Conservation (phyloP, 2,888 invertebrate species). For the Phengaris alcon region DNA sequence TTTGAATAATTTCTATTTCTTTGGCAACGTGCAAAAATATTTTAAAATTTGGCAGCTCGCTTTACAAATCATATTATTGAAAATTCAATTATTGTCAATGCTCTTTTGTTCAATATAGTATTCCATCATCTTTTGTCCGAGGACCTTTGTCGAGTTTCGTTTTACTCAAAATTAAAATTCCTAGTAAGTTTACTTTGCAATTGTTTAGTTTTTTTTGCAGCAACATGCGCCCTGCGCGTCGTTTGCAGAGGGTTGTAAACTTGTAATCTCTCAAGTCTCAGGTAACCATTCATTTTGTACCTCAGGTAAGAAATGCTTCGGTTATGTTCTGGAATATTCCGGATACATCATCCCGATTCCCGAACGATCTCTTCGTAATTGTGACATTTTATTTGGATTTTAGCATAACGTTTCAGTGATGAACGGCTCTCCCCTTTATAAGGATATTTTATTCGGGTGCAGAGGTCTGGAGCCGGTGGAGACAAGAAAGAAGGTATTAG, state of each 20-base stretch:
- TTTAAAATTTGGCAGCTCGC: background rate
- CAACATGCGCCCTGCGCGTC: background rate
- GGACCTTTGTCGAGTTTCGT: background rate
- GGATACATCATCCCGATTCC: background rate
- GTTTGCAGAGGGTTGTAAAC: constrained; percentile 5
- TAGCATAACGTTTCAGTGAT: too few species aligned
- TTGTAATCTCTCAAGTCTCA: constrained; percentile 18
- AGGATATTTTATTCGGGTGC: too few species aligned
- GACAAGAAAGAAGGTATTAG: too few species aligned
- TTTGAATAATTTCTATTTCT: background rate
- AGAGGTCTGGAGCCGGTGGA: too few species aligned
- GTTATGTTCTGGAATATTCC: background rate
- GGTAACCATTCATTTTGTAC: constrained; percentile 16
- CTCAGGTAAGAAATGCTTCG: constrained; percentile 21
- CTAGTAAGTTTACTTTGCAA: constrained; percentile 15
- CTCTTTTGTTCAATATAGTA: background rate
- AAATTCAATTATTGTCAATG: constrained; percentile 12
- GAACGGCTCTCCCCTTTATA: too few species aligned
- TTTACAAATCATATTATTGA: constrained; percentile 7
- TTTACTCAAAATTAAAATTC: constrained; percentile 18
- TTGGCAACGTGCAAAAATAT: background rate
- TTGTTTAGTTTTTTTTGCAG: constrained; percentile 4
- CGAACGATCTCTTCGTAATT: background rate
- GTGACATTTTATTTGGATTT: background rate
- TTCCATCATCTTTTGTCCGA: constrained; percentile 11